A percentile compares a stretch with the other conserved stretches of the same genome.
Conservation (phyloP, 2,113 vertebrate species). For the Myiopsitta monachus region DNA sequence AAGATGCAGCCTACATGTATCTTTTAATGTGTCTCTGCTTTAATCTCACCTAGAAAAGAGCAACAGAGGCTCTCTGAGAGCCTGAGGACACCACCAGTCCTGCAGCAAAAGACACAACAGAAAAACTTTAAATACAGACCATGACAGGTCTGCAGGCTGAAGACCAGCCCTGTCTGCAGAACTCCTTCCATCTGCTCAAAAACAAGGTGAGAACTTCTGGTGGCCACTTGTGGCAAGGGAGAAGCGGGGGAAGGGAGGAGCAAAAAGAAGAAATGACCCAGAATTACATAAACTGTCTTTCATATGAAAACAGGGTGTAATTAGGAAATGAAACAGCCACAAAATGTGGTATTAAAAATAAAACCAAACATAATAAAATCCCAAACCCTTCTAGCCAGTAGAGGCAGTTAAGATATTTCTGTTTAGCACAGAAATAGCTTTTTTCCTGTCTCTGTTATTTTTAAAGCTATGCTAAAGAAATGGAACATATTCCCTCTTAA, state of each 20-base stretch:
- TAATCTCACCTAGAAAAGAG: background rate
- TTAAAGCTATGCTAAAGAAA: conserved; percentile 9
- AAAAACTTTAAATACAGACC: background rate
- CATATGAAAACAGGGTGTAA: background rate
- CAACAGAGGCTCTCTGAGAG: background rate
- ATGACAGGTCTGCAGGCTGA: background rate
- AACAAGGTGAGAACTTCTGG: background rate
- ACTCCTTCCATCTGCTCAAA: background rate
- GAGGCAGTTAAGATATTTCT: background rate
- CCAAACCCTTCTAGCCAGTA: background rate
- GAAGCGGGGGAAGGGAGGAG: background rate
- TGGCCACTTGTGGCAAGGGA: background rate
- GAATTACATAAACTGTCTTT: background rate
- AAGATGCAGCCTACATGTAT: background rate
- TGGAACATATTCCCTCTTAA: background rate
- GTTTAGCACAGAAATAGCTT: background rate
- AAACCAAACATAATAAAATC: background rate
- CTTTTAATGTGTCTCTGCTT: background rate
- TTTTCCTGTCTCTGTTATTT: conserved; percentile 3
- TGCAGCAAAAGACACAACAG: background rate
- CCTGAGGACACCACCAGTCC: background rate
- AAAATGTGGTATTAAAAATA: background rate
- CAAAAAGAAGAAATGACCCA: background rate
- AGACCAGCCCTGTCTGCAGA: background rate
- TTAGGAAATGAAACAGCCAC: background rate